phyloP scores from a whole-genome alignment of 1,140 invertebrate genomes.

The Phocides pigmalion region DNA sequence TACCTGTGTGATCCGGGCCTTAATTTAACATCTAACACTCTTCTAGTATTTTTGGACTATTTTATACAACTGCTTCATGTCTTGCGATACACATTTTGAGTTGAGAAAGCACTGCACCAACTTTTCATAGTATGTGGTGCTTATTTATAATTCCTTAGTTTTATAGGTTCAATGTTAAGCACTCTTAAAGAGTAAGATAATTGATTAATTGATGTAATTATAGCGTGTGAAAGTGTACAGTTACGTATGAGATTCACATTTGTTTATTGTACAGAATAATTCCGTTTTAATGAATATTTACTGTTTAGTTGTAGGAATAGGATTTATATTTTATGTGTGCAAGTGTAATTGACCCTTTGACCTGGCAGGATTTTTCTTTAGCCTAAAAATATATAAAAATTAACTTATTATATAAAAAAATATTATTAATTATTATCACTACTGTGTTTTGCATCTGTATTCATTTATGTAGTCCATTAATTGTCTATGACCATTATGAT shows the following conservation, averaged over 20 bases:
- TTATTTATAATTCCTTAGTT: conserved; percentile 33
- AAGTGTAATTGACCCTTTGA: conserved; percentile 4
- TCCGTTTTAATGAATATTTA: conserved; percentile 37
- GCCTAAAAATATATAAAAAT: no score
- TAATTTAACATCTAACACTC: background rate
- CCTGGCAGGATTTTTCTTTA: no score
- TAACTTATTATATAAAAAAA: no score
- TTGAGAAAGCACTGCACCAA: conserved; percentile 25
- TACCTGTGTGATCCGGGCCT: no score
- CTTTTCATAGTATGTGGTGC: conserved; percentile 22
- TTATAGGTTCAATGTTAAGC: conserved; percentile 23
- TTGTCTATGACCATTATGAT: conserved; percentile 25
- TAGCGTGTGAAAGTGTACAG: conserved; percentile 72
- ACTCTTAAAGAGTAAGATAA: conserved; percentile 42
- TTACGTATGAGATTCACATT: conserved; percentile 80
- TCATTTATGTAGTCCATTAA: conserved; percentile 1
- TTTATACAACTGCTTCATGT: conserved; percentile 9
- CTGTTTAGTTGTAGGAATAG: conserved; percentile 28
- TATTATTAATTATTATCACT: no score
- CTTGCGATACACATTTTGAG: conserved; percentile 13
- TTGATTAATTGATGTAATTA: conserved; percentile 29
- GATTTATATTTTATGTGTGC: conserved; percentile 9
- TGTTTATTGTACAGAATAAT: conserved; percentile 67
- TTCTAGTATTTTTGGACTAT: conserved; percentile 7
- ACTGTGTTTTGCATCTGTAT: no score